Evolutionary conservation across 2,888 invertebrate species (phyloP).

Genomic region (Petrolisthes cinctipes): DNA sequence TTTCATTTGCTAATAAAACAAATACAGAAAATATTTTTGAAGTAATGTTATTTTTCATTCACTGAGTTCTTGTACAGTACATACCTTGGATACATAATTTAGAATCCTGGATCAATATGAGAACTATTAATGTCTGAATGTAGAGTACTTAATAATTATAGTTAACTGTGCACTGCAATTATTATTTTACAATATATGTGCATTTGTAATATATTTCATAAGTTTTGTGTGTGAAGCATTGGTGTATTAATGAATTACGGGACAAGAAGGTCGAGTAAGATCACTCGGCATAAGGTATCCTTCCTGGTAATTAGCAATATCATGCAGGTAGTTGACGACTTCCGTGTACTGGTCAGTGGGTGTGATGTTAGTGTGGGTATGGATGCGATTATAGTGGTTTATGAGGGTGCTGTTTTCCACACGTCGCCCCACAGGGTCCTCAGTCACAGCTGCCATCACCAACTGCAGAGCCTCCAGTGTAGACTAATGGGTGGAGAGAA

Average conservation of each 20-base stretch:
- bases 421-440: slow-evolving; percentile 48
- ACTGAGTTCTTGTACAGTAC: no score
- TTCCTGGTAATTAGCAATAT: slow-evolving; percentile 59
- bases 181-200: no score
- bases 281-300: slow-evolving; percentile 56
- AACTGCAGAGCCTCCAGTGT: slow-evolving; percentile 51
- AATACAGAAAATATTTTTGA: no score
- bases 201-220: background rate
- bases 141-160: no score
- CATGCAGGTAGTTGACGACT: slow-evolving; percentile 53
- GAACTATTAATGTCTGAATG: no score
- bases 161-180: no score
- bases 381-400: slow-evolving; percentile 55
- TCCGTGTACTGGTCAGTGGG: slow-evolving; percentile 43
- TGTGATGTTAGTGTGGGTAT: slow-evolving; percentile 39
- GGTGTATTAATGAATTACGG: slow-evolving; percentile 13
- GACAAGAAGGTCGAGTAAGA: slow-evolving; percentile 60
- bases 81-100: no score
- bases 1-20: no score
- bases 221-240: background rate
- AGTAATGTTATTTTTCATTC: no score
- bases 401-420: slow-evolving; percentile 39
- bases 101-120: no score
- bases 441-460: slow-evolving; percentile 56
- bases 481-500: slow-evolving; percentile 17